A percentile compares a stretch with the other conserved stretches of the same genome.
phyloP scores from a whole-genome alignment of 2,888 invertebrate species.

The Drepanosiphum platanoidis region DNA sequence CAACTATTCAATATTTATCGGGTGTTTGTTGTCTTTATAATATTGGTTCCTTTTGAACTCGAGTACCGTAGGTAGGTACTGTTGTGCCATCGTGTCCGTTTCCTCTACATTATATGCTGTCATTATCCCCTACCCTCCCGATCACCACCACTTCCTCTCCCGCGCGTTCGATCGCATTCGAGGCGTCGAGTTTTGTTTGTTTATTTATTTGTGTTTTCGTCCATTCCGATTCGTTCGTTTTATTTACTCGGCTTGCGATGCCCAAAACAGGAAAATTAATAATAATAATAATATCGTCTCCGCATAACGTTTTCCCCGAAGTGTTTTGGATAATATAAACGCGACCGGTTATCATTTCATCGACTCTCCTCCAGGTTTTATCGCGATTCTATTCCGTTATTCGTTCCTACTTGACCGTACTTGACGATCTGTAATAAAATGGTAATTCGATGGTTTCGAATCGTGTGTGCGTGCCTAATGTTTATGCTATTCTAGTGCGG shows the following conservation, averaged over 20 bases:
- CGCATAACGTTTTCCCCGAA: not conserved
- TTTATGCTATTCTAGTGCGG: not conserved
- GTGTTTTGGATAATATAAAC: not conserved
- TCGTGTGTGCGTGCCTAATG: not conserved
- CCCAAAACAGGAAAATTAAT: not conserved
- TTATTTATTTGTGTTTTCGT: not conserved
- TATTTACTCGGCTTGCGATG: not conserved
- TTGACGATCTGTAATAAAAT: not conserved
- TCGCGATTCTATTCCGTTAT: not conserved
- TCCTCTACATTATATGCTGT: not conserved
- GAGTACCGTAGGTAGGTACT: not conserved
- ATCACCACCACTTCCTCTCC: not conserved
- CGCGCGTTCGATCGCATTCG: not conserved
- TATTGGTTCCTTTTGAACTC: not conserved
- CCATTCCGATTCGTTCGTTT: not conserved
- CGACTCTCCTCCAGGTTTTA: not conserved
- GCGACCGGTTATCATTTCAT: not conserved
- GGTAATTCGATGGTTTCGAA: not conserved
- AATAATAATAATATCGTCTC: not conserved
- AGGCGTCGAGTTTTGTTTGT: not conserved
- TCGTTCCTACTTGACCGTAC: not conserved
- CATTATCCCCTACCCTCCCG: not conserved
- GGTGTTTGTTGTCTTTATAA: not conserved
- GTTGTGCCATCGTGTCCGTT: not conserved
- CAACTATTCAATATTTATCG: not conserved